Conservation (phyloP, 2,888 invertebrate species). For the Muscina levida region DNA sequence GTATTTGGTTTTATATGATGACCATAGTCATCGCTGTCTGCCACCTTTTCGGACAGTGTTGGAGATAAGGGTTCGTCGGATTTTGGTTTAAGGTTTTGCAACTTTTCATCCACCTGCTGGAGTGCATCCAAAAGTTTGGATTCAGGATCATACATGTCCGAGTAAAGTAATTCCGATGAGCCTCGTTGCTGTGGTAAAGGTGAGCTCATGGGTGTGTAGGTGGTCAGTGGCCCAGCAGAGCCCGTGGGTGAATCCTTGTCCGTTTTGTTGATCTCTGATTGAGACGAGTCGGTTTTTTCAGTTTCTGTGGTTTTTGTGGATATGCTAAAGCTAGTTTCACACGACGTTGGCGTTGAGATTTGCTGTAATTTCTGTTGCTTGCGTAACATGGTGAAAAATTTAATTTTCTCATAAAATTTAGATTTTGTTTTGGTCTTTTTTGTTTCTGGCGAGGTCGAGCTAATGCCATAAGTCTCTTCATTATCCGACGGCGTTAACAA, state of each 20-base stretch:
- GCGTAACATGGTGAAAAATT: slow-evolving; percentile 72
- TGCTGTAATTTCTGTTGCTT: slow-evolving; percentile 52
- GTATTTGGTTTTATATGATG: slow-evolving; percentile 82
- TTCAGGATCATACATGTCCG: slow-evolving; percentile 69
- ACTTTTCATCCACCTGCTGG: slow-evolving; percentile 74
- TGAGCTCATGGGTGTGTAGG: slow-evolving; percentile 53
- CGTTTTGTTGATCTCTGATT: background rate
- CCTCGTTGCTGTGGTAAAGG: background rate
- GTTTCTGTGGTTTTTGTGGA: background rate
- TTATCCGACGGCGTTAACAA: background rate
- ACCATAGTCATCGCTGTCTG: slow-evolving; percentile 72
- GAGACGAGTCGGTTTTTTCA: background rate
- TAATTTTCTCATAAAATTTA: slow-evolving; percentile 77
- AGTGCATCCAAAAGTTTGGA: slow-evolving; percentile 76
- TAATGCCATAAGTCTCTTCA: background rate
- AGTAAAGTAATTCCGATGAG: slow-evolving; percentile 15
- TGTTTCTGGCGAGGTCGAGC: slow-evolving; percentile 67
- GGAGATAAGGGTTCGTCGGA: slow-evolving; percentile 65
- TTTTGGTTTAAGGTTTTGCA: slow-evolving; percentile 70
- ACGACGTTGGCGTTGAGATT: background rate
- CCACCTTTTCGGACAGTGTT: slow-evolving; percentile 58
- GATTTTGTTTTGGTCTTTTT: slow-evolving; percentile 74
- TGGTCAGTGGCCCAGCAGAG: slow-evolving; percentile 20
- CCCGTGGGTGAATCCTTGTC: slow-evolving; percentile 1
- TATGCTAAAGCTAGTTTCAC: too few relatives aligned